These are phyloP conservation scores for Amblyjoppa fuscipennis DNA, from an alignment of 2,888 invertebrate genomes.

Conservation along the genomic window DNA sequence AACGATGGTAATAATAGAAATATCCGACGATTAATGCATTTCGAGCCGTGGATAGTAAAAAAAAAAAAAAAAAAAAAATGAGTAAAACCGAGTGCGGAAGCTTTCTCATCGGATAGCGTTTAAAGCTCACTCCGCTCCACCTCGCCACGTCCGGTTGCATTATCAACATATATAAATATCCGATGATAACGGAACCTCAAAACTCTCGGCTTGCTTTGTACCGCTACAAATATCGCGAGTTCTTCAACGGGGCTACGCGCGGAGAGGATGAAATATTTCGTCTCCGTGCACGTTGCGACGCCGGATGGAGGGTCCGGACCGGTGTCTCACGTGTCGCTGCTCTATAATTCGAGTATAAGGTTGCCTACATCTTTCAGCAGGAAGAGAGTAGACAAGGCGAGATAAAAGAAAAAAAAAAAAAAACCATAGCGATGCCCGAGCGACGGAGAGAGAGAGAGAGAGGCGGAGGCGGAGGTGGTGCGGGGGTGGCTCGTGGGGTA, in stretches of 20 bases:
- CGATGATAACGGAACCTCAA: slow-evolving; percentile 69
- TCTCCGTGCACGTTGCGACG: slow-evolving; percentile 4
- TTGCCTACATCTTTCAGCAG: slow-evolving; percentile 20
- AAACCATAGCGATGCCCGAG: not conserved
- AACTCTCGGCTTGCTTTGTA: not conserved
- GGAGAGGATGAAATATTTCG: slow-evolving; percentile 29
- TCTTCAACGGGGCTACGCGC: not conserved
- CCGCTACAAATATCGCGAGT: not conserved
- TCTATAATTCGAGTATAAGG: slow-evolving; percentile 16
- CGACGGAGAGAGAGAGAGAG: not conserved
- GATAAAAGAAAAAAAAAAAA: not conserved
- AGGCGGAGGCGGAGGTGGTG: not conserved
- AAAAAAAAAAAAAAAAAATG: too few species aligned
- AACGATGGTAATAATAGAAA: not conserved
- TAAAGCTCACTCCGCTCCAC: not conserved
- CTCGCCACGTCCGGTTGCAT: slow-evolving; percentile 70
- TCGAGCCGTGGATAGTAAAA: not conserved
- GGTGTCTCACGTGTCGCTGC: slow-evolving; percentile 7
- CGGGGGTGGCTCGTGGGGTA: slow-evolving; percentile 7
- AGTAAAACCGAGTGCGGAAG: not conserved
- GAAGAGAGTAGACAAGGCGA: slow-evolving; percentile 26
- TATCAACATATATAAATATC: slow-evolving; percentile 76
- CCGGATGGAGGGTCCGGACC: not conserved
- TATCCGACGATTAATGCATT: not conserved
- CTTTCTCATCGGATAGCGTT: slow-evolving; percentile 1